phyloP scores from a whole-genome alignment of 2,797 vertebrate genomes.

The Enoplosus armatus region DNA sequence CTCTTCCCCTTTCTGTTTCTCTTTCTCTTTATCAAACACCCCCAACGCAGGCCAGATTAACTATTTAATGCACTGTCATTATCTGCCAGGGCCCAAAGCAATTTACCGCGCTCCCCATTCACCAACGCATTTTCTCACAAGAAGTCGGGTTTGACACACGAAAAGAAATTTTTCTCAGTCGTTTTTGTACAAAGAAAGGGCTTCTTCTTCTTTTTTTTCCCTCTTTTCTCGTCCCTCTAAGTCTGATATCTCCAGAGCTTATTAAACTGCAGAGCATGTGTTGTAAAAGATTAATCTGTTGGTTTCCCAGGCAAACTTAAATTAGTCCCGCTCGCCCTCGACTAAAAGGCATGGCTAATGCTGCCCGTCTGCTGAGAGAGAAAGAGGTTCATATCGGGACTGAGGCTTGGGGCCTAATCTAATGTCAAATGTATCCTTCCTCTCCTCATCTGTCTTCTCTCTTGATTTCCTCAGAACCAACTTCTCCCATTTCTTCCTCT shows the following conservation, averaged over 20 bases:
- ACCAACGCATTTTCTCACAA: constrained; percentile 75
- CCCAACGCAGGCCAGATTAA: constrained; percentile 78
- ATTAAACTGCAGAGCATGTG: constrained; percentile 82
- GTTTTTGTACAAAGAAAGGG: constrained; percentile 58
- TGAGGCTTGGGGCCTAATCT: constrained; percentile 60
- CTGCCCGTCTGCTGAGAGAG: constrained; percentile 63
- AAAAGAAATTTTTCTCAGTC: constrained; percentile 60
- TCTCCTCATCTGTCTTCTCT: constrained; percentile 34
- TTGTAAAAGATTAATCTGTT: constrained; percentile 83
- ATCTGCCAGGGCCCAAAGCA: constrained; percentile 76
- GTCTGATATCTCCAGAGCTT: constrained; percentile 80
- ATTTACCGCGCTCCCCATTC: constrained; percentile 70
- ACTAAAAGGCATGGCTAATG: constrained; percentile 79
- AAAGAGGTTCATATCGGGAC: constrained; percentile 69
- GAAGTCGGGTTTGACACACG: constrained; percentile 63
- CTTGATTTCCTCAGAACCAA: constrained; percentile 31
- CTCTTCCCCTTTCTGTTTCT: constrained; percentile 48
- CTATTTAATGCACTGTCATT: constrained; percentile 84
- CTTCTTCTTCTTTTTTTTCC: neutral
- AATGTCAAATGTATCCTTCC: constrained; percentile 66
- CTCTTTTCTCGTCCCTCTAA: constrained; percentile 58
- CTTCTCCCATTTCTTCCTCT: constrained; percentile 23
- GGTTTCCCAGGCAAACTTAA: constrained; percentile 82
- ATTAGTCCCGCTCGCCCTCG: constrained; percentile 71
- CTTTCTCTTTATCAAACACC: constrained; percentile 77